phyloP scores from a whole-genome alignment of 2,888 invertebrate genomes.

The Tenthredo amoena region DNA sequence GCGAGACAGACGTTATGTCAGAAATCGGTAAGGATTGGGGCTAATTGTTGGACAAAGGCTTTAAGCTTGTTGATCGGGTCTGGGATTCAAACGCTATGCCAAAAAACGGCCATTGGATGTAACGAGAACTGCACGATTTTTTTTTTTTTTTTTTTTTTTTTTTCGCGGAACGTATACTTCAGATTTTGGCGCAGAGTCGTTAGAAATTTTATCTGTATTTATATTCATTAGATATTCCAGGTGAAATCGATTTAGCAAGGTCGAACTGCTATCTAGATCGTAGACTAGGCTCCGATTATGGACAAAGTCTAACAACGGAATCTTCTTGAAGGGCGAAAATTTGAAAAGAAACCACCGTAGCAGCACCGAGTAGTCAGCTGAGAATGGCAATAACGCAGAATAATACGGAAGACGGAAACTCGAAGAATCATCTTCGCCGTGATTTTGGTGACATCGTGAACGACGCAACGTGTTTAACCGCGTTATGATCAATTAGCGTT shows the following conservation, averaged over 20 bases:
- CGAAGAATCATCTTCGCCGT: slow-evolving; percentile 47
- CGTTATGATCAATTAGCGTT: slow-evolving; percentile 66
- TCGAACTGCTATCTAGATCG: neutral
- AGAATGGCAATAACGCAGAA: slow-evolving; percentile 49
- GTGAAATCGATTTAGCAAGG: neutral
- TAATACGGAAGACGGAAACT: slow-evolving; percentile 37
- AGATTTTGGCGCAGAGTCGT: neutral
- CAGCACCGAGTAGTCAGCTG: slow-evolving; percentile 14
- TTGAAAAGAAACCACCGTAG: neutral
- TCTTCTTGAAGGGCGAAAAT: neutral
- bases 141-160: neutral
- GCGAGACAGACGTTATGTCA: neutral
- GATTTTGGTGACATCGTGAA: slow-evolving; percentile 54
- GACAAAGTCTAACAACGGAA: neutral
- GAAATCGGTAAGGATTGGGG: neutral
- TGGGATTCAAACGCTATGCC: neutral
- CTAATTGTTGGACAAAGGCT: neutral
- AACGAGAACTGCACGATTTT: neutral
- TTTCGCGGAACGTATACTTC: neutral
- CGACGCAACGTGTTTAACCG: slow-evolving; percentile 55
- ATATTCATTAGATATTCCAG: neutral
- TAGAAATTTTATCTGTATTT: neutral
- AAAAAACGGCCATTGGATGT: neutral
- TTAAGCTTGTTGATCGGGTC: neutral
- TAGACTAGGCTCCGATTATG: neutral